Evolutionary conservation across 2,113 vertebrate species (phyloP), one percentile per base, ranked within the genome.

Genomic region (Pimephales promelas): DNA sequence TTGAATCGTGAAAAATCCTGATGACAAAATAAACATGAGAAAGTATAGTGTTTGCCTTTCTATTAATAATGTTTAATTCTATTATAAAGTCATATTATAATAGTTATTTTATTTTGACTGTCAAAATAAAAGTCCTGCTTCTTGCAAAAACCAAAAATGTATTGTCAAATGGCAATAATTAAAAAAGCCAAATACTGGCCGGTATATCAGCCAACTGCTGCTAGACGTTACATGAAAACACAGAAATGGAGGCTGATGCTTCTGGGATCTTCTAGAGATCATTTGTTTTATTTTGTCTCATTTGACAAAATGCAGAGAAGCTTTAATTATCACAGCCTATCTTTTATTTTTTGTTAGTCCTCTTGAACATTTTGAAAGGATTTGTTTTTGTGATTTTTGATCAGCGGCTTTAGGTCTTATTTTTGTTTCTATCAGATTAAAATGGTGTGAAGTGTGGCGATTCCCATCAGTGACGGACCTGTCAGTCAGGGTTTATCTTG

Each of bases 401-500:
- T 70, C 34, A 70, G 2, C 4, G 13, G 18, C 8, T 54, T 20
- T n/a, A 1, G 8, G 8, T 34, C 62, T 66, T 34, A 40, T 68
- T 40, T 11, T 22, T 0, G 10, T 40, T n/a, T 68, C 18, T 1
- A 10, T 34, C 0, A 36, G 36, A 22, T 68, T 36, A 1, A 36
- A 10, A 36, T 36, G 64, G 18, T 1, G 0, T 18, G 14, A 64
- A 64, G 14, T 18, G 61, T 64, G 61, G 31, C 22, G 64, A 68
- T 68, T 31, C 64, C 64, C 18, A 1, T 49, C 40, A 7, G 14
- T 71, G n/a, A 54, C 16, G 18, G 73, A 75, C 26, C 73, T 31
- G 73, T 75, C 14, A 28, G 8, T 75, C 28, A 54, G 73, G 73
- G 18, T 54, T 75, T 75, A 75, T 75, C 49, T 54, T 18, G 47